Evolutionary conservation across 2,113 vertebrate genomes (phyloP), one percentile per base, ranked within the genome.

Genomic region (Equus przewalskii): DNA sequence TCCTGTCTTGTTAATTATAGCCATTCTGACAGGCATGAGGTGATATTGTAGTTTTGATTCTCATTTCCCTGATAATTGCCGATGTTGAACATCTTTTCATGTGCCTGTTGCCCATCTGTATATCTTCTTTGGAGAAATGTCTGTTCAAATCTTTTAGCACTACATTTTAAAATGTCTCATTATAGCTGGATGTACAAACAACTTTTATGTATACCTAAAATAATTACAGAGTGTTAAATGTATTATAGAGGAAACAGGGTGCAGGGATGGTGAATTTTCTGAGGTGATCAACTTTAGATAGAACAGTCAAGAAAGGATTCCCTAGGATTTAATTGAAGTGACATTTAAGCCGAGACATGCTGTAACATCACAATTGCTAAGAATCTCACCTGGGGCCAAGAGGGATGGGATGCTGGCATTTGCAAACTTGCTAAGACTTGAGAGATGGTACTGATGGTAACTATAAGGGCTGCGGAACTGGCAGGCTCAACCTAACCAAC

Each of bases 131-230:
- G 49, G 49, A 49, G 49, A 49, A 49, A 49, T 49, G 49, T 49
- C 49, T 49, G 6, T 49, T 49, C 49, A 49, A 11, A 49, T 49
- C 49, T 9, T 49, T 49, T 78, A 33, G 26, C 44, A 72, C 44
- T 93, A 28, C 3, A 60, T 87, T 91, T 95, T 90, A 87, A 81
- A 89, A 86, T 19, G 21, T 36, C 36, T 95, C 70, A 72, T 54
- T 83, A 69, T 58, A 97, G 70, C 5, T 46, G 15, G 7, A 72
- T 84, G 1, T 51, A 87, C 21, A 95, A 58, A 54, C 1, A 92
- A 46, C 24, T 87, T 85, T 67, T 90, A 76, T 0, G 62, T 3
- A n/a, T 56, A 56, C 26, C 41, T 26, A 62, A 86, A 70, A 91
- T 73, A 80, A 97, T 72, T 62, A 65, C 0, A 81, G 64, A 79